phyloP scores from a whole-genome alignment of 2,113 vertebrate genomes.

The Porphyrio hochstetteri region DNA sequence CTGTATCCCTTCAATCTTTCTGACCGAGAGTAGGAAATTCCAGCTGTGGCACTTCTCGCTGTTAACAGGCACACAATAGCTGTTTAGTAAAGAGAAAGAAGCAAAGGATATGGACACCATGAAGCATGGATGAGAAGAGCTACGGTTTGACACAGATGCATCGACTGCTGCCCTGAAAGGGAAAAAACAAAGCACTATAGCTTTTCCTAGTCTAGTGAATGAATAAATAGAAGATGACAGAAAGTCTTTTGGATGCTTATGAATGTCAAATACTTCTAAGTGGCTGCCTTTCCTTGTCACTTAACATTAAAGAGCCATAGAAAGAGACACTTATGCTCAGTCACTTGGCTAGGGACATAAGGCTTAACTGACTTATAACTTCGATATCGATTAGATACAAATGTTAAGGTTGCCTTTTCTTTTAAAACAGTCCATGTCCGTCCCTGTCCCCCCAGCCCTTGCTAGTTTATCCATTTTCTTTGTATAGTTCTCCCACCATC shows the following conservation, averaged over 20 bases:
- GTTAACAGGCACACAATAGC: neutral
- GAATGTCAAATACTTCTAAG: conserved; percentile 71
- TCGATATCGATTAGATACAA: neutral
- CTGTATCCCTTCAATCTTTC: neutral
- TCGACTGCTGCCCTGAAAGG: neutral
- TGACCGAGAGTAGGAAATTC: neutral
- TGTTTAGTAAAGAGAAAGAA: neutral
- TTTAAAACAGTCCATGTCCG: neutral
- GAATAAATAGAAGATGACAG: conserved; percentile 67
- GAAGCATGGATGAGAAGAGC: neutral
- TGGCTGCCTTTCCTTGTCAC: conserved; percentile 62
- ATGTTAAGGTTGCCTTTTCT: neutral
- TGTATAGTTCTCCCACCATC: neutral
- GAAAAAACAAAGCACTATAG: neutral
- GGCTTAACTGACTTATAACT: neutral
- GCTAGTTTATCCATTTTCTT: neutral
- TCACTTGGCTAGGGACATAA: conserved; percentile 19
- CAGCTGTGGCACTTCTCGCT: neutral
- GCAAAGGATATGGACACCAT: neutral
- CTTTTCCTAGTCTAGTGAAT: conserved; percentile 24
- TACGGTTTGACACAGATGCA: neutral
- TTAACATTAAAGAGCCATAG: conserved; percentile 54
- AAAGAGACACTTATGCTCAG: conserved; percentile 40
- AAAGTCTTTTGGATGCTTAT: conserved; percentile 70
- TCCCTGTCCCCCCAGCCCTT: no score